Evolutionary conservation across 2,113 vertebrate genomes (phyloP).

Genomic region (Mesitornis unicolor): DNA sequence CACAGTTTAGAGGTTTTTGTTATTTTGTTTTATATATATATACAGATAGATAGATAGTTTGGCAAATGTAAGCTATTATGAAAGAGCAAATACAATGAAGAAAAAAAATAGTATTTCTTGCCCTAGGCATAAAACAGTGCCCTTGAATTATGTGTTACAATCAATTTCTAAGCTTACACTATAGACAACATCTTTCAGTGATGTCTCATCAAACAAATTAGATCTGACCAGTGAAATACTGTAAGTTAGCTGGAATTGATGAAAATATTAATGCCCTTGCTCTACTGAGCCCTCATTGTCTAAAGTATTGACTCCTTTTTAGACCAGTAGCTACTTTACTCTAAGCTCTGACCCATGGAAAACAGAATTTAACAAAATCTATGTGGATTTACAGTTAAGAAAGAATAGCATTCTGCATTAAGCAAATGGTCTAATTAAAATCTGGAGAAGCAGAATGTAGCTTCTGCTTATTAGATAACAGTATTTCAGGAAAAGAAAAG

Average conservation of each 20-base stretch:
- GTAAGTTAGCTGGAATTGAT: conserved; percentile 54
- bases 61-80: neutral
- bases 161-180: conserved; percentile 65
- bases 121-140: conserved; percentile 45
- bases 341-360: neutral
- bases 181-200: conserved; percentile 58
- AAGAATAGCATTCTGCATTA: neutral
- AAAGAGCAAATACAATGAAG: conserved; percentile 38
- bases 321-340: neutral
- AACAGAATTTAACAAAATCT: neutral
- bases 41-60: no score
- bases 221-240: conserved; percentile 57
- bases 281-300: conserved; percentile 18
- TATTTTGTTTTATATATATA: neutral
- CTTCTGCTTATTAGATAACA: neutral
- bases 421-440: conserved; percentile 29
- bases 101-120: conserved; percentile 33
- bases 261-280: conserved; percentile 60
- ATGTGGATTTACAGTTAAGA: neutral
- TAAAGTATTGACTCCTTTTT: conserved; percentile 20
- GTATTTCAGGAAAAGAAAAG: neutral
- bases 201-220: conserved; percentile 68
- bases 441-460: neutral
- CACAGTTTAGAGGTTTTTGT: neutral
- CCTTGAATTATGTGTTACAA: conserved; percentile 65